Base-by-base conservation (phyloP, 2,113 vertebrate species). In the Chaetura pelagica region DNA sequence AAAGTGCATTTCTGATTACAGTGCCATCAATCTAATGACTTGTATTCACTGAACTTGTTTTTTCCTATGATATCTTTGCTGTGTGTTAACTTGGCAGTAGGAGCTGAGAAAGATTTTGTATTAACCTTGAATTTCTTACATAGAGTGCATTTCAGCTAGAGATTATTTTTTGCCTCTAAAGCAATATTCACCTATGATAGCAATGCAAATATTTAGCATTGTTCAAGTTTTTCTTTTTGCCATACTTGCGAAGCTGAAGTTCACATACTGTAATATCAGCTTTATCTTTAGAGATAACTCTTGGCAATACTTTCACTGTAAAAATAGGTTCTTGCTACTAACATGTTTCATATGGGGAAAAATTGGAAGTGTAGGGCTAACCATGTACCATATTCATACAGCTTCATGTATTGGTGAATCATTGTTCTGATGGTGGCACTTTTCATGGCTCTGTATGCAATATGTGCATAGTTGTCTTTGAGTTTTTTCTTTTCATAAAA, bases 321-420 rank as follows among this genome's bases (percentile, higher is more conserved):
- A 81, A 68, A 78, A 44, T 46, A 46, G 30, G 5, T 78, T 74
- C 30, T 73, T 34, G 8, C 15, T 80, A 17, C 34, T 76, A 29
- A 42, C 0, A 0, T 42, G 27, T 79, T 80, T 95, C 58, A 27
- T 79, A 49, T 0, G 3, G 34, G 52, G 12, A 66, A 68, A 73
- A 84, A 71, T 59, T 68, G 0, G 48, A 63, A 83, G 55, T 58
- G 3, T 15, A 32, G 8, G 58, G n/a, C 46, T 83, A 13, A 21
- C 35, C 1, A 0, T 40, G 4, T 58, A 59, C 38, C 3, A 1
- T 67, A 58, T 38, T 74, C 29, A 10, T 68, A 46, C 49, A 59
- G 34, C 38, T 69, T 77, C 24, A 22, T 44, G 3, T 57, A 38
- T 42, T 34, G 10, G 10, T 73, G 16, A 49, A 17, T 57, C 49